phyloP scores from a whole-genome alignment of 2,797 vertebrate species.

The Chelon auratus region DNA sequence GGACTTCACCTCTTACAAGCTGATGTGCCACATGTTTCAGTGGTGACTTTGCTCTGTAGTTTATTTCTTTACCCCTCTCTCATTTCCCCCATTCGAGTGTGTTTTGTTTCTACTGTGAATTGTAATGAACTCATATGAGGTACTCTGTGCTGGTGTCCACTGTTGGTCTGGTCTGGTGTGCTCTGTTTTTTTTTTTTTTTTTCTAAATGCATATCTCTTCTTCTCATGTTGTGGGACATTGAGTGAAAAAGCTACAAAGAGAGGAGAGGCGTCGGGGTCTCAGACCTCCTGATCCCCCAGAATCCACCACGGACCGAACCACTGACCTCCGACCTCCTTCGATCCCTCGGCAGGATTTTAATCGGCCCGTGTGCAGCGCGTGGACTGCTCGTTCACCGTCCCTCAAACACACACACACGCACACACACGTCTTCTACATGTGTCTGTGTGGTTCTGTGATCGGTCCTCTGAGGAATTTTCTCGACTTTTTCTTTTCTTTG shows the following conservation, averaged over 20 bases:
- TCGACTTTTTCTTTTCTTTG: slow-evolving; percentile 45
- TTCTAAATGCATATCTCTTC: slow-evolving; percentile 36
- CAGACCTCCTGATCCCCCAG: slow-evolving; percentile 13
- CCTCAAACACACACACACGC: slow-evolving; percentile 35
- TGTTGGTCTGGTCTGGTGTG: slow-evolving; percentile 43
- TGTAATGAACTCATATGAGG: slow-evolving; percentile 30
- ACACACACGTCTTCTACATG: slow-evolving; percentile 21
- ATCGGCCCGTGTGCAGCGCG: slow-evolving; percentile 61
- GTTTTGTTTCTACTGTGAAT: slow-evolving; percentile 42
- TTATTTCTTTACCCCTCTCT: neutral
- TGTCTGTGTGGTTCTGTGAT: slow-evolving; percentile 58
- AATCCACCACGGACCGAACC: slow-evolving; percentile 24
- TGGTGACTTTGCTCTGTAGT: slow-evolving; percentile 39
- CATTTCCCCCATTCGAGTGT: neutral
- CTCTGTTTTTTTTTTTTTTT: slow-evolving; percentile 12
- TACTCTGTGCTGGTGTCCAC: slow-evolving; percentile 20
- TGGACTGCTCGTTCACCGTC: slow-evolving; percentile 59
- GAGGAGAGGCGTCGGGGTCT: neutral
- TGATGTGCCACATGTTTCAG: slow-evolving; percentile 18
- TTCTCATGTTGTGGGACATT: slow-evolving; percentile 19
- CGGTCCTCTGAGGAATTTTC: slow-evolving; percentile 43
- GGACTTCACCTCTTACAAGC: slow-evolving; percentile 62
- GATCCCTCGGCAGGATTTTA: slow-evolving; percentile 46
- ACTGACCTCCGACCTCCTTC: slow-evolving; percentile 46
- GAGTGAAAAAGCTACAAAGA: slow-evolving; percentile 26